A percentile compares a stretch with the other conserved stretches of the same genome.
Conservation (phyloP, 2,797 vertebrate genomes). For the Euphonia xanthogaster region DNA sequence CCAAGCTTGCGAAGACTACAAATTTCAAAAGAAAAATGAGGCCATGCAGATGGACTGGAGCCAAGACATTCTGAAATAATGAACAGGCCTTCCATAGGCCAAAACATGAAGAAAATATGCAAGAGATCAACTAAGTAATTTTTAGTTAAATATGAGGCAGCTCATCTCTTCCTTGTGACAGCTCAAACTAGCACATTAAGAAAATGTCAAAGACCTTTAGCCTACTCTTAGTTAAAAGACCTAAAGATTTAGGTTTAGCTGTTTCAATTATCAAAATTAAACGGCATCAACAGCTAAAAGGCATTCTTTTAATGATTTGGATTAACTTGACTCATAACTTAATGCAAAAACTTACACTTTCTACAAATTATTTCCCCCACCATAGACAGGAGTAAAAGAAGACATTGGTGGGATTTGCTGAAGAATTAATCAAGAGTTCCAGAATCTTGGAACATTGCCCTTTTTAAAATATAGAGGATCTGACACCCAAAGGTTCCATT, state of each 20-base stretch:
- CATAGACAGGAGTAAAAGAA: background rate
- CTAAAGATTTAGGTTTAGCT: background rate
- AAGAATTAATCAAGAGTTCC: background rate
- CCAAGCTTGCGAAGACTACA: conserved; percentile 33
- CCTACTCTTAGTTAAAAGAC: background rate
- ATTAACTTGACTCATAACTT: background rate
- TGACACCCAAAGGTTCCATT: background rate
- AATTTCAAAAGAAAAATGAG: conserved; percentile 66
- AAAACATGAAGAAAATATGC: conserved; percentile 24
- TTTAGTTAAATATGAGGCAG: conserved; percentile 18
- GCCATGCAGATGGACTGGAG: conserved; percentile 9
- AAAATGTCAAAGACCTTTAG: background rate
- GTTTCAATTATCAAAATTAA: background rate
- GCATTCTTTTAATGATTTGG: background rate
- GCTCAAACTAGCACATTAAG: background rate
- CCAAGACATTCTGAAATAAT: conserved; percentile 55
- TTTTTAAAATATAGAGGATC: background rate
- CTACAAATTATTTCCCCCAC: background rate
- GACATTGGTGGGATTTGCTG: background rate
- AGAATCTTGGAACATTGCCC: background rate
- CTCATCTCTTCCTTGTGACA: background rate
- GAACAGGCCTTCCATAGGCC: conserved; percentile 5
- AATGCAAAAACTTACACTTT: background rate
- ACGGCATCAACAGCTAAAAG: background rate
- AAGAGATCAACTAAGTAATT: background rate